Base-by-base conservation (phyloP, 2,797 vertebrate species). In the Prionace glauca region DNA sequence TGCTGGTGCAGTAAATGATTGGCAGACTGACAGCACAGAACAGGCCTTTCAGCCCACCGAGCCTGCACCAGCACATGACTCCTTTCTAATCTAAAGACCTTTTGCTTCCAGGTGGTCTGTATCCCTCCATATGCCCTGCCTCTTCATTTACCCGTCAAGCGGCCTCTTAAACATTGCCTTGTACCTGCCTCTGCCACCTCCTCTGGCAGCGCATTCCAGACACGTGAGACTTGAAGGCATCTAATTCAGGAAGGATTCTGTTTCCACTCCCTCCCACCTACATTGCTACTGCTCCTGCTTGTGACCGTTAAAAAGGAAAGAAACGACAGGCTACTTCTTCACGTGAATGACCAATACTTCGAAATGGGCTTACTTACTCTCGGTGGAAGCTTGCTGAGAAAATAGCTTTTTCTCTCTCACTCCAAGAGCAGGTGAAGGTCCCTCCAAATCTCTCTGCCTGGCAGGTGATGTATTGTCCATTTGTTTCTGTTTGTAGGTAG, bases 351-450 rank as follows among this genome's bases (percentile, higher is more conserved):
- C n/a, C 0, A 29, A 45, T 50, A 0, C 1, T 50, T 29, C 72
- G 0, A 71, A 45, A 36, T 24, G 41, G 60, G 29, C 60, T 95
- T 95, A 72, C 93, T 95, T 95, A 95, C 93, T 74, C 50, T 56
- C 93, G 71, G 26, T 95, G 45, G 45, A 77, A 95, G 50, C 71
- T 95, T 56, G 93, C 93, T 56, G 71, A 95, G 67, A 95, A 95
- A 18, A 18, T 50, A 26, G 93, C 69, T 29, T 74, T 74, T 77
- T 95, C 67, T 29, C 5, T 95, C 41, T 29, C 36, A 16, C 4
- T 77, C 93, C 93, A 95, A 71, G 18, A 50, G 45, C 93, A 95
- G 93, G 69, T 95, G 71, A 95, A 95, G 4, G 7, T 95, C 45
- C 16, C 7, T 41, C 67, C 29, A 18, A 95, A 95, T 32, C 12